A percentile compares a stretch with the other conserved stretches of the same genome.
phyloP scores from a whole-genome alignment of 2,797 vertebrate genomes.

The Saxicola maurus region DNA sequence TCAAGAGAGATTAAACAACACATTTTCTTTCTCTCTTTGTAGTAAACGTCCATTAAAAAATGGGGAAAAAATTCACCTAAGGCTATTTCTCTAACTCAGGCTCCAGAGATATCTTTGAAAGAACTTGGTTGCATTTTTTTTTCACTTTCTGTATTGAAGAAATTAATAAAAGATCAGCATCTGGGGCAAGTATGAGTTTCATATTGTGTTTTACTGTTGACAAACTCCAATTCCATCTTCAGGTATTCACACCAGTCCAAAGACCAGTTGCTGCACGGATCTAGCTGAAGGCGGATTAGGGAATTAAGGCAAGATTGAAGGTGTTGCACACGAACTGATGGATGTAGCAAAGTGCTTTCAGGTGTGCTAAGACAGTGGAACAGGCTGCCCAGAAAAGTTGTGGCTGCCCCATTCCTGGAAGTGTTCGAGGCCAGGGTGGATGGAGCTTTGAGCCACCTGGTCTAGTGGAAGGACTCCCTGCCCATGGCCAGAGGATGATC shows the following conservation, averaged over 20 bases:
- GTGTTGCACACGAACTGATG: not conserved
- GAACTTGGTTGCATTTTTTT: not conserved
- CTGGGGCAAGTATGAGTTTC: not conserved
- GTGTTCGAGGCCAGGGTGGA: not conserved
- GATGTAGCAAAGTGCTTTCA: not conserved
- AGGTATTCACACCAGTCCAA: not conserved
- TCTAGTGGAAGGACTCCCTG: not conserved
- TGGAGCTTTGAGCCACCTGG: not conserved
- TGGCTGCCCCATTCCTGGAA: not conserved
- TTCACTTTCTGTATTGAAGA: not conserved
- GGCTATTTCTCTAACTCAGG: not conserved
- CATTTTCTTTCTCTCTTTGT: conserved; percentile 6
- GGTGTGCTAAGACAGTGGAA: not conserved
- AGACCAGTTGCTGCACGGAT: not conserved
- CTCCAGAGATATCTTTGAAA: conserved; percentile 29
- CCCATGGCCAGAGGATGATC: not conserved
- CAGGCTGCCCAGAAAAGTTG: not conserved
- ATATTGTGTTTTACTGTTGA: not conserved
- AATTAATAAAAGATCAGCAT: conserved; percentile 46
- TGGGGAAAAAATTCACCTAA: not conserved
- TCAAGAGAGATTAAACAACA: not conserved
- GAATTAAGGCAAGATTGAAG: not conserved
- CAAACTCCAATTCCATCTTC: not conserved
- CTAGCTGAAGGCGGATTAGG: no score
- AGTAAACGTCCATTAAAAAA: conserved; percentile 1